phyloP scores from a whole-genome alignment of 2,797 vertebrate species.

The Heterohyrax brucei region DNA sequence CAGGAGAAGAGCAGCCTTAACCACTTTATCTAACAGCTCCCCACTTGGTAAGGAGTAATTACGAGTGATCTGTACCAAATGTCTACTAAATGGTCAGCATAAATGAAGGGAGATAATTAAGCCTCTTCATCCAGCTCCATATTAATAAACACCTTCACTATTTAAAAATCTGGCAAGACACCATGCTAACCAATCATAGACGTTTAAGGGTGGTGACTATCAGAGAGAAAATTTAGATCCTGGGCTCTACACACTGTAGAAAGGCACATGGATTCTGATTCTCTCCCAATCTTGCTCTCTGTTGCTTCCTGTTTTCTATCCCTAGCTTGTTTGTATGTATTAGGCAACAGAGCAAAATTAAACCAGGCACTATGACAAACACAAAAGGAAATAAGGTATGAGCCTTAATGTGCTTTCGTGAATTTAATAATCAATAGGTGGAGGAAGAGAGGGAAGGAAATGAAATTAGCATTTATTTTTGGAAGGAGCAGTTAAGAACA shows the following conservation, averaged over 20 bases:
- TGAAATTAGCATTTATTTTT: background rate
- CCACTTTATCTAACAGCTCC: background rate
- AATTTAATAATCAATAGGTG: background rate
- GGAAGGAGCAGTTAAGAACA: background rate
- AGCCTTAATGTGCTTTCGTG: background rate
- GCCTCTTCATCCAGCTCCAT: background rate
- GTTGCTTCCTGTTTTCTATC: background rate
- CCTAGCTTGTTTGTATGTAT: background rate
- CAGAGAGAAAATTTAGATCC: background rate
- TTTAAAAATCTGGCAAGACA: conserved; percentile 6
- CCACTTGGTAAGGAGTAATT: background rate
- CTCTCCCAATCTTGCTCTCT: background rate
- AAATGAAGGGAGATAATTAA: background rate
- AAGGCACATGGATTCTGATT: background rate
- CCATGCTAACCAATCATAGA: background rate
- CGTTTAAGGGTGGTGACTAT: background rate
- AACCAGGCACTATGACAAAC: background rate
- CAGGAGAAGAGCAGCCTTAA: background rate
- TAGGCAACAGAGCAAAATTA: background rate
- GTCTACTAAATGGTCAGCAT: background rate
- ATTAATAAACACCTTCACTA: conserved; percentile 15
- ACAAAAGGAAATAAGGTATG: background rate
- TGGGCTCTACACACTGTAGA: background rate
- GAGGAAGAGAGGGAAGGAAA: background rate
- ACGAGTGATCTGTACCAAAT: background rate